These are phyloP conservation scores for Drosophila nr. perissopoda DNA, from an alignment of 2,888 invertebrate genomes.

Conservation along the genomic window DNA sequence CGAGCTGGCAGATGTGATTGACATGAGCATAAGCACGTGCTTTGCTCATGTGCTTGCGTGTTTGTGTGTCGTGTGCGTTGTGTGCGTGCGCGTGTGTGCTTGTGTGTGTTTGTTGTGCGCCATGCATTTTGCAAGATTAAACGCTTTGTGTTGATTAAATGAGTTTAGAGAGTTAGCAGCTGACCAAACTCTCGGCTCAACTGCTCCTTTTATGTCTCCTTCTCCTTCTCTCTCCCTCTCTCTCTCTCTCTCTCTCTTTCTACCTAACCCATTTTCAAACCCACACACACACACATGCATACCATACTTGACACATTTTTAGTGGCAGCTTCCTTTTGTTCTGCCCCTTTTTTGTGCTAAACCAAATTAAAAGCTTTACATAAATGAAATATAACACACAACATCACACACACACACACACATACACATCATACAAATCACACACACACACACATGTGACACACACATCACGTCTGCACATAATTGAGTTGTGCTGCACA, in stretches of 20 bases:
- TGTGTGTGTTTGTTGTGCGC: slow-evolving; percentile 22
- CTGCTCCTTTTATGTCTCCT: slow-evolving; percentile 7
- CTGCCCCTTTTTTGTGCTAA: slow-evolving; percentile 1
- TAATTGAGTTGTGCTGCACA: slow-evolving; percentile 32
- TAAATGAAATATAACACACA: slow-evolving; percentile 39
- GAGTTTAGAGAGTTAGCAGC: slow-evolving; percentile 61
- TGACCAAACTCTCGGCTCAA: slow-evolving; percentile 37
- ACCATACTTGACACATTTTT: slow-evolving; percentile 57
- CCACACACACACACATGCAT: neutral
- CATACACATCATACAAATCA: neutral
- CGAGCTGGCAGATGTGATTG: slow-evolving; percentile 47
- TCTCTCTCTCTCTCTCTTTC: neutral
- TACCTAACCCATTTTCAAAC: neutral
- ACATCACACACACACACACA: slow-evolving; percentile 8
- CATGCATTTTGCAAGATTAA: slow-evolving; percentile 67
- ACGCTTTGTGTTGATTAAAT: slow-evolving; percentile 77
- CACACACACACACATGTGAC: slow-evolving; percentile 5
- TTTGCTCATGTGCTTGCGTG: neutral
- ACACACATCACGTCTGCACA: slow-evolving; percentile 7
- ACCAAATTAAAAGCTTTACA: slow-evolving; percentile 62
- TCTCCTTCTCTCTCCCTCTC: slow-evolving; percentile 12
- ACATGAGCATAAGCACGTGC: slow-evolving; percentile 37
- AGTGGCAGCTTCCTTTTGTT: slow-evolving; percentile 8
- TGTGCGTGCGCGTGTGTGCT: slow-evolving; percentile 12
- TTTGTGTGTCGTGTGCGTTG: slow-evolving; percentile 1